Evolutionary conservation across 2,797 vertebrate genomes (phyloP), one percentile per base, ranked within the genome.

Genomic region (Scarus forsteni): DNA sequence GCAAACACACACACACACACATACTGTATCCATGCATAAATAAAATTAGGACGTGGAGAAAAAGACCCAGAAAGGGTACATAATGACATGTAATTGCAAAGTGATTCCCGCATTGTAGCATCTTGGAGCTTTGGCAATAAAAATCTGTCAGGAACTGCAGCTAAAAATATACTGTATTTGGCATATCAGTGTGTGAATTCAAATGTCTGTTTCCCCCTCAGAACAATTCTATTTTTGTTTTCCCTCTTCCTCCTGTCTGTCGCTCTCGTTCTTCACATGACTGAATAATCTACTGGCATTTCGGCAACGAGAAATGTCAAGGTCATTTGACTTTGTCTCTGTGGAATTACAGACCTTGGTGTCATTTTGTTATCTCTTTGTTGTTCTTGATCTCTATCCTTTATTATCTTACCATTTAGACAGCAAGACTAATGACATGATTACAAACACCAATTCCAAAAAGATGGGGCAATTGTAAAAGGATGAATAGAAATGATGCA

Each of bases 301-400:
- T 91, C 70, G 46, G 65, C 69, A 8, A 84, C 84, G 81, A 77
- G 75, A 93, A 94, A 94, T 93, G 92, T 90, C 93, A 95, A 94
- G 92, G 93, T 94, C 88, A 86, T 86, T 61, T 16, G 42, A 86
- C 75, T 90, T 92, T 89, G 69, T 89, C 74, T 90, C 79, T 49
- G 51, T 42, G 39, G 66, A 89, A 86, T 89, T 63, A 85, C 77
- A 34, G 67, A 87, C 90, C 62, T 56, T 54, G 44, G 52, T 76
- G 62, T 81, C 71, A 55, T 80, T 43, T 70, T 67, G 19, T 73
- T 72, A 61, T 56, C n/a, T n/a, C 46, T 3, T 42, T 48, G 10
- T 57, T 64, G 46, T 8, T 7, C n/a, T 35, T 8, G 2, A 19
- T 38, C 66, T 53, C 66, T 19, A 34, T 54, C 8, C 8, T 36